Conservation (phyloP, 1,140 invertebrate species). For the Musca domestica region DNA sequence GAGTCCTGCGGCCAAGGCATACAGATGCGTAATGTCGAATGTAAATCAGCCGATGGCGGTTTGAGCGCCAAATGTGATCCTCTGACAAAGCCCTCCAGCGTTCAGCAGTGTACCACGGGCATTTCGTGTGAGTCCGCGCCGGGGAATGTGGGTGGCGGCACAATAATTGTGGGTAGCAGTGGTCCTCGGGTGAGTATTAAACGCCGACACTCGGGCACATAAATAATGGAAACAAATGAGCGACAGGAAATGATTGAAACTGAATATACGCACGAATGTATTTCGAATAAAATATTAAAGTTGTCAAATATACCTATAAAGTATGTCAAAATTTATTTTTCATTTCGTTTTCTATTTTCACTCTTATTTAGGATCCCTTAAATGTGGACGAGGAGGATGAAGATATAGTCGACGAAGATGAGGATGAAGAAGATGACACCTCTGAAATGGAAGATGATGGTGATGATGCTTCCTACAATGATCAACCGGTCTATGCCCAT, state of each 20-base stretch:
- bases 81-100: conserved; percentile 60
- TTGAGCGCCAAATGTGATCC: conserved; percentile 58
- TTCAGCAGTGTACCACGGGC: conserved; percentile 66
- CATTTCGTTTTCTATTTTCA: background rate
- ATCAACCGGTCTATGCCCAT: conserved; percentile 46
- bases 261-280: too few relatives aligned
- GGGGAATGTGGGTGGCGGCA: conserved; percentile 27
- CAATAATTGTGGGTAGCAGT: conserved; percentile 50
- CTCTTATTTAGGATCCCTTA: background rate
- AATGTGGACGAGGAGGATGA: conserved; percentile 33
- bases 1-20: conserved; percentile 79
- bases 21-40: conserved; percentile 80
- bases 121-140: conserved; percentile 58
- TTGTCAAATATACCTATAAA: background rate
- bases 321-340: background rate
- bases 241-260: background rate
- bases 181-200: conserved; percentile 37
- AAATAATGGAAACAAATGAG: background rate
- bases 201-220: background rate
- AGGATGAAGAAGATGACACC: conserved; percentile 42
- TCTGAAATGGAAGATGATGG: conserved; percentile 44
- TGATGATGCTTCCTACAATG: conserved; percentile 40
- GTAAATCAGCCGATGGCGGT: conserved; percentile 58
- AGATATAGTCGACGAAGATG: conserved; percentile 35
- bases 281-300: background rate